A percentile compares a stretch with the other conserved stretches of the same genome.
Evolutionary conservation across 2,797 vertebrate genomes (phyloP).

Genomic region (Cephalopachus bancanus): DNA sequence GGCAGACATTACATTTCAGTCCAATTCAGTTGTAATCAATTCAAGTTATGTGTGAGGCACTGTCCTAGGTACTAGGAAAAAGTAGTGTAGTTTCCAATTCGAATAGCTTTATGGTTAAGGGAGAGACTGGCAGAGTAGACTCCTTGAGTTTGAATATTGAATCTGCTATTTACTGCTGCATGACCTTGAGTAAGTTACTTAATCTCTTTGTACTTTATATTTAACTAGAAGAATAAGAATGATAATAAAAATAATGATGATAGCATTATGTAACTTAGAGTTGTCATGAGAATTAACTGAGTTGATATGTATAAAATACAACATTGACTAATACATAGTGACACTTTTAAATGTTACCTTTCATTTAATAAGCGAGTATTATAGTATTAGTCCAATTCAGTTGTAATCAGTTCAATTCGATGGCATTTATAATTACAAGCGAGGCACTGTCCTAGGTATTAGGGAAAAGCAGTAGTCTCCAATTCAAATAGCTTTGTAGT

Average conservation of each 20-base stretch:
- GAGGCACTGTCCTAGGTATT: too few species aligned
- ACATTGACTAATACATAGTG: neutral
- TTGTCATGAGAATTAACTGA: neutral
- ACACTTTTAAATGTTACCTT: neutral
- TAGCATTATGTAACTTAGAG: neutral
- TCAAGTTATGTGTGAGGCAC: neutral
- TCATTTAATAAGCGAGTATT: neutral
- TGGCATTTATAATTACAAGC: too few species aligned
- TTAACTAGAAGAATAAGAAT: neutral
- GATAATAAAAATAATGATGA: neutral
- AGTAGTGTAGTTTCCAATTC: neutral
- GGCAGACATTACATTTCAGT: neutral
- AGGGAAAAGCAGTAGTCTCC: too few species aligned
- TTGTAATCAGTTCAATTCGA: too few species aligned
- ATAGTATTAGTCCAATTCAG: too few species aligned
- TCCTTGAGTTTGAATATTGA: neutral
- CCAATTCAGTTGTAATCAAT: neutral
- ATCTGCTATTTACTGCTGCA: neutral
- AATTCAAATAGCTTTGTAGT: too few species aligned
- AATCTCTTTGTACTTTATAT: neutral
- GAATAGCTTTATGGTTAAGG: neutral
- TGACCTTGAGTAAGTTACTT: neutral
- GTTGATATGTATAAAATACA: neutral
- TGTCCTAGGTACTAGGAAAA: neutral
- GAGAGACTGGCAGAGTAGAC: neutral